Evolutionary conservation across 2,113 vertebrate genomes (phyloP), one percentile per base, ranked within the genome.

Genomic region (human (Homo sapiens)): DNA sequence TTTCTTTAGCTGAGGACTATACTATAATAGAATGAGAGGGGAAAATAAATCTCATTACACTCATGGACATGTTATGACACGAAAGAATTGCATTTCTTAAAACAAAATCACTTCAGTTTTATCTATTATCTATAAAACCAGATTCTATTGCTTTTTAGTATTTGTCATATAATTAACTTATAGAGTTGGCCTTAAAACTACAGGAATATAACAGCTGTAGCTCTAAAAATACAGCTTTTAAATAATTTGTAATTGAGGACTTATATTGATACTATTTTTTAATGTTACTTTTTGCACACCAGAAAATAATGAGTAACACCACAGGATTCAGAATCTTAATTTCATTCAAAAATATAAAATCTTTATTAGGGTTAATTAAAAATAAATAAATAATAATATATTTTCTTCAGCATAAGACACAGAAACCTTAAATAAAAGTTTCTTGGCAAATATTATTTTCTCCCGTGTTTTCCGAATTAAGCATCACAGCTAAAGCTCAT

Each of bases 51-150:
- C 43, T 9, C n/a, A 85, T 81, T 90, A 70, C 8, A 94, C 91
- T 97, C 83, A 78, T 93, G n/a, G 83, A 75, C 30, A 70, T 85
- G 50, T 86, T 70, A 84, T 93, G 87, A 89, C 78, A 96, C 22
- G 89, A 87, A 91, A 88, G 91, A 96, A 92, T 45, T 89, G 35
- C 43, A 94, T 92, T 96, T 90, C 40, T 92, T 95, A 32, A 95
- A 89, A 94, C 10, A 48, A 50, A 95, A 38, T 81, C 68, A 79
- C 32, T 82, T 92, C 22, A 38, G 18, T 89, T 95, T 92, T 78
- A 76, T 94, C 83, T 50, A 93, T 86, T 93, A 82, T 40, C 55
- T 78, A 72, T 92, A 94, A 97, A 95, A 81, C 8, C 25, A 73
- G 93, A 81, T 43, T 66, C 80, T 43, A 64, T 48, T 93, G 64